Evolutionary conservation across 1,140 invertebrate genomes (phyloP), one percentile per base, ranked within the genome.

Genomic region (Papilio xuthus): DNA sequence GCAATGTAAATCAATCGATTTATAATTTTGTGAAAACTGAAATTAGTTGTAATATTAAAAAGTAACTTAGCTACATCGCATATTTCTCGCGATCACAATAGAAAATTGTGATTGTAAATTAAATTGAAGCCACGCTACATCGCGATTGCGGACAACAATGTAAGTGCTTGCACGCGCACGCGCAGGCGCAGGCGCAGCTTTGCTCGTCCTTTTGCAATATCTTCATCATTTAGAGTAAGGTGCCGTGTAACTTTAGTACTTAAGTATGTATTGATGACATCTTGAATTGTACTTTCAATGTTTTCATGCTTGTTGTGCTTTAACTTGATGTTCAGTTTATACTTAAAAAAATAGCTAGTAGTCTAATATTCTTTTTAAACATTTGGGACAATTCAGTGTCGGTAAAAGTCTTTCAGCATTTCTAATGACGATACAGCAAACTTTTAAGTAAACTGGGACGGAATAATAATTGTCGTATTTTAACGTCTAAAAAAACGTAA

Each of bases 101-200:
- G 71, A 47, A 42, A 26, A 42, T 23, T 73, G 71, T 73, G 71
- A 73, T 73, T 73, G 71, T 73, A 73, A 73, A 73, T 73, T 73
- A 73, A 73, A 73, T 73, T 73, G 71, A 73, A 73, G 37, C 12
- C 10, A 8, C 70, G n/a, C 9, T 73, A 13, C 9, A 73, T 73
- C 71, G 71, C 71, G 71, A 73, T 73, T 73, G 71, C 71, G 71
- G 12, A 15, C 71, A 73, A 73, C 71, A 73, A 73, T 73, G 71
- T 73, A 73, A 73, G 71, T 47, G 71, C 71, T 73, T 26, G 71
- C 70, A 71, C 70, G 69, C 69, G 37, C 28, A 18, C n/a, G 56
- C 56, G 56, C 56, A 26, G 20, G 60, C 60, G 60, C 60, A 67
- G 50, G n/a, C 50, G 50, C 18, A 67, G 23, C 10, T 32, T 67